These are phyloP conservation scores for Molossus molossus DNA, from an alignment of 2,797 vertebrate species.

Conservation along the genomic window DNA sequence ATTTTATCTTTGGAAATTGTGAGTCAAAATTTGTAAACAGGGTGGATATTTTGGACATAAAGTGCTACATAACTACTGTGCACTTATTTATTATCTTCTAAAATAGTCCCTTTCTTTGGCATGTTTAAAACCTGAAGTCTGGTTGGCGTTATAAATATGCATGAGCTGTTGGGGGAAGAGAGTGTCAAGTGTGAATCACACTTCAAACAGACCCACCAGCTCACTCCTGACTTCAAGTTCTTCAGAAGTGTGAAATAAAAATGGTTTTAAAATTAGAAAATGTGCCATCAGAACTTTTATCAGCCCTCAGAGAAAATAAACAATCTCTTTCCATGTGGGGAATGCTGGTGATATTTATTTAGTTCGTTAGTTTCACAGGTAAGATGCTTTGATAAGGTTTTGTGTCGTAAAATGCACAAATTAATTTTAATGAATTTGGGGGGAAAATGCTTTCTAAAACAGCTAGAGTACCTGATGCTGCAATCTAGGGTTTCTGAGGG, in stretches of 20 bases:
- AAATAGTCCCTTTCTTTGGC: constrained; percentile 83
- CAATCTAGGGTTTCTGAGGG: constrained; percentile 75
- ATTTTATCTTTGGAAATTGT: constrained; percentile 79
- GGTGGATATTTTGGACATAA: constrained; percentile 79
- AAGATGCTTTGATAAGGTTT: constrained; percentile 86
- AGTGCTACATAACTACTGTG: constrained; percentile 73
- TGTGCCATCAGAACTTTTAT: constrained; percentile 91
- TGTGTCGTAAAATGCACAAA: constrained; percentile 81
- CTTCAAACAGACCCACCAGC: constrained; percentile 91
- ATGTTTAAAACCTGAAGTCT: constrained; percentile 86
- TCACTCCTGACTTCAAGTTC: constrained; percentile 91
- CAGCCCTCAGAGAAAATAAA: constrained; percentile 90
- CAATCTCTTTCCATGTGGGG: constrained; percentile 89
- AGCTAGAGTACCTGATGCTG: constrained; percentile 65
- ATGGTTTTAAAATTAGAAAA: constrained; percentile 92
- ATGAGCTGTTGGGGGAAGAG: constrained; percentile 89
- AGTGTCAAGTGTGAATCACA: constrained; percentile 91
- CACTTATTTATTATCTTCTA: constrained; percentile 80
- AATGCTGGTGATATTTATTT: constrained; percentile 88
- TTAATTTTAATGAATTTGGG: constrained; percentile 86
- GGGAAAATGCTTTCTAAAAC: constrained; percentile 75
- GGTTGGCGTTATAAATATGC: constrained; percentile 89
- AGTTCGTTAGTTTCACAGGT: constrained; percentile 87
- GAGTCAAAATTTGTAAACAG: constrained; percentile 83
- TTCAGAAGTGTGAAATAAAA: constrained; percentile 91